Evolutionary conservation across 2,113 vertebrate genomes (phyloP).

Genomic region (Melanerpes formicivorus): DNA sequence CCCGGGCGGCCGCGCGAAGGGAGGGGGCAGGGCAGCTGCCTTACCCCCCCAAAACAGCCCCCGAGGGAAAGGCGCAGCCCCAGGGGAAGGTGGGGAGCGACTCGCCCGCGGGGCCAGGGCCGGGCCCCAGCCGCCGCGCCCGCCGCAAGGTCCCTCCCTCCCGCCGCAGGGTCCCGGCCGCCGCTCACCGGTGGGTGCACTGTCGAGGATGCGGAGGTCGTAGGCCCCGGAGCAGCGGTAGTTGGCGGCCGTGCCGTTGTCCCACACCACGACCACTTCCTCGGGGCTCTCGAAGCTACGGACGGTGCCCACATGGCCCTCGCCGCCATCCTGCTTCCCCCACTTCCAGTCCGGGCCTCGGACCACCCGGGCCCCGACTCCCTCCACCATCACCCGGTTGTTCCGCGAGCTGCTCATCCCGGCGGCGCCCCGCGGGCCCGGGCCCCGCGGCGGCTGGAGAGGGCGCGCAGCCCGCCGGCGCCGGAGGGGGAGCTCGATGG

Average conservation of each 20-base stretch:
- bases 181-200: conserved; percentile 92
- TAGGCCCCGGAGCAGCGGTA: conserved; percentile 98
- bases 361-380: conserved; percentile 93
- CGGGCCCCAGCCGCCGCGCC: not conserved
- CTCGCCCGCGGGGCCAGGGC: not conserved
- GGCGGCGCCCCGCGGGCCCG: conserved; percentile 3
- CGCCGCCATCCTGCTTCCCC: conserved; percentile 98
- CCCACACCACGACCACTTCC: conserved; percentile 98
- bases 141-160: not conserved
- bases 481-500: not conserved
- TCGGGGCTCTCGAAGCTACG: conserved; percentile 99
- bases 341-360: conserved; percentile 99
- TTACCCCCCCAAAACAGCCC: not conserved
- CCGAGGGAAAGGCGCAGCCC: not conserved
- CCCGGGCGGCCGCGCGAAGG: not conserved
- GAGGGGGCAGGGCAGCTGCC: rapidly evolving
- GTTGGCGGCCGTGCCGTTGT: conserved; percentile 98
- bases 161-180: no score
- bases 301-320: conserved; percentile 97
- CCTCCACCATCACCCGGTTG: conserved; percentile 98
- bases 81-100: no score
- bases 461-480: conserved; percentile 25
- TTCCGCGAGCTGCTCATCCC: conserved; percentile 95
- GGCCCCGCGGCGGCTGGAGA: conserved; percentile 21
- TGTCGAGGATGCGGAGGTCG: conserved; percentile 96